These are phyloP conservation scores for Hydrochoerus hydrochaeris DNA, from an alignment of 2,113 vertebrate species.

Conservation along the genomic window DNA sequence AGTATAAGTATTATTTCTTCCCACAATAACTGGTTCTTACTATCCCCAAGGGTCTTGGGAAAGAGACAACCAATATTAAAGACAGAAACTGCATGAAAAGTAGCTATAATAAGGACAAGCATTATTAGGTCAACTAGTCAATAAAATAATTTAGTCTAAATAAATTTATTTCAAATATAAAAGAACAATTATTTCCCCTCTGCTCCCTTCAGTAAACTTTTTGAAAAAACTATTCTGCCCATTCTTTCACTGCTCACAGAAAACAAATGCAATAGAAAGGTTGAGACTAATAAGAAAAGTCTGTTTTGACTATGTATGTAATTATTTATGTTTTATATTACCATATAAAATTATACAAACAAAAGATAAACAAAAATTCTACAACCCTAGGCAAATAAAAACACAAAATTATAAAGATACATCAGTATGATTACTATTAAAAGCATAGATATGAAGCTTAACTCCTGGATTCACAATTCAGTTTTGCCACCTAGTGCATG, in stretches of 20 bases:
- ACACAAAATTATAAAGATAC: neutral
- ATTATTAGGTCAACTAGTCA: neutral
- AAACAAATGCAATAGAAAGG: neutral
- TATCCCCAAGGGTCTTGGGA: neutral
- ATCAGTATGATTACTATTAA: neutral
- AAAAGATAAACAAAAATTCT: constrained; percentile 13
- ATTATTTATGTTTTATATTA: neutral
- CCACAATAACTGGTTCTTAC: neutral
- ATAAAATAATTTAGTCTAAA: neutral
- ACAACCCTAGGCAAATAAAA: neutral
- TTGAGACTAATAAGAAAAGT: neutral
- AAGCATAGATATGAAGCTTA: neutral
- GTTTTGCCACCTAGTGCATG: neutral
- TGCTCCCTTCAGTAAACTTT: neutral
- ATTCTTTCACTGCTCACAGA: neutral
- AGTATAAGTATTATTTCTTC: neutral
- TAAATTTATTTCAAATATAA: constrained; percentile 30
- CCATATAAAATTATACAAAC: neutral
- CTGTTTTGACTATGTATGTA: neutral
- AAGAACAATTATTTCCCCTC: neutral
- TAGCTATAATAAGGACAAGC: neutral
- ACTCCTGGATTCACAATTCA: neutral
- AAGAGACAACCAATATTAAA: neutral
- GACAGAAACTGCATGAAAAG: neutral
- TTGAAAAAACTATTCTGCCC: neutral